Evolutionary conservation across 2,888 invertebrate genomes (phyloP).

Genomic region (Sabellastarte sp.): DNA sequence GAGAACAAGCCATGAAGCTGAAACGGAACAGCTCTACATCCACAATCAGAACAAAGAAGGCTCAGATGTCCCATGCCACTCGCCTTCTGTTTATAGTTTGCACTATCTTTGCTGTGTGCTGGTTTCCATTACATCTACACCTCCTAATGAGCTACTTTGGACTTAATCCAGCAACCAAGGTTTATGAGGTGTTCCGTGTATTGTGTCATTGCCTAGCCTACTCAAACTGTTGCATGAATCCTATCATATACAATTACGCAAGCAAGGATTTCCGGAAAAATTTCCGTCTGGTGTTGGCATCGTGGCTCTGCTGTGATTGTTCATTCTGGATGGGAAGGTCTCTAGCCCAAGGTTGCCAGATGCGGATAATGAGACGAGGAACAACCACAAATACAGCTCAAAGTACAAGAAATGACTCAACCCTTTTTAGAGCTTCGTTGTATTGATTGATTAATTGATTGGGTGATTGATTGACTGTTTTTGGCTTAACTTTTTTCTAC

Average conservation of each 20-base stretch:
- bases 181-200: not conserved
- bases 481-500: no score
- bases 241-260: not conserved
- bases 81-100: not conserved
- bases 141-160: not conserved
- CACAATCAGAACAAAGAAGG: not conserved
- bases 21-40: not conserved
- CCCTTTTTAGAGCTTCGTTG: no score
- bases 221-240: not conserved
- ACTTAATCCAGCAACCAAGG: not conserved
- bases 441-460: no score
- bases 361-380: no score
- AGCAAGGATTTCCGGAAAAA: not conserved
- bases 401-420: no score
- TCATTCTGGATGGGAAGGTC: no score
- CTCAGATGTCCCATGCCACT: not conserved
- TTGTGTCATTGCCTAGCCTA: not conserved
- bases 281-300: no score
- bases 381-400: no score
- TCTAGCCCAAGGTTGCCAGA: no score
- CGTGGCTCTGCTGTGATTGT: no score
- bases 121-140: not conserved
- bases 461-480: no score
- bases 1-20: no score
- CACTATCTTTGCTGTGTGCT: not conserved